Percentiles rank a stretch among this genome's conserved stretches.
Evolutionary conservation across 2,888 invertebrate species (phyloP).

Genomic region (Hirtodrosophila cameraria): DNA sequence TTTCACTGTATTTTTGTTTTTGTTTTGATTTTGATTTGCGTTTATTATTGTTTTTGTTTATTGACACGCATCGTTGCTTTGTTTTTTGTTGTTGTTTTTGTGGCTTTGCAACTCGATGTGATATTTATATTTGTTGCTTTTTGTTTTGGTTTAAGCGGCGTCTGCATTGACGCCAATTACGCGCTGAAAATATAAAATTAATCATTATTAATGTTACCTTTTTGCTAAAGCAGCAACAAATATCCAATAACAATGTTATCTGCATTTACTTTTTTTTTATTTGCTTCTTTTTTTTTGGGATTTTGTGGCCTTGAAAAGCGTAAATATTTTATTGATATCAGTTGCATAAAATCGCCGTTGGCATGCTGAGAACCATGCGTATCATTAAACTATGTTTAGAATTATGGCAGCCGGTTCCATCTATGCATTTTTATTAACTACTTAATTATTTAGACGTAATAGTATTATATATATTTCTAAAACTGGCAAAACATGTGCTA

Average conservation of each 20-base stretch:
- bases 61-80: constrained; percentile 34
- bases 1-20: constrained; percentile 4
- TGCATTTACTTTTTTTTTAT: constrained; percentile 2
- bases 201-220: constrained; percentile 47
- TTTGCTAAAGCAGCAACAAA: constrained; percentile 5
- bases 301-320: constrained; percentile 38
- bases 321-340: constrained; percentile 17
- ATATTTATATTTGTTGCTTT: constrained; percentile 13
- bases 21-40: constrained; percentile 6
- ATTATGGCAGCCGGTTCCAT: constrained; percentile 30
- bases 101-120: constrained; percentile 17
- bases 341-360: constrained; percentile 52
- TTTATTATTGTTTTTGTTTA: constrained; percentile 42
- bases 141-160: constrained; percentile 44
- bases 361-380: constrained; percentile 34
- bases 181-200: constrained; percentile 74
- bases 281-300: constrained; percentile 4
- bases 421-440: constrained; percentile 56
- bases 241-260: constrained; percentile 34
- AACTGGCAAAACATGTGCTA: neutral
- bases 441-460: constrained; percentile 23
- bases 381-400: constrained; percentile 28
- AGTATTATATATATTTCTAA: neutral
- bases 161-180: constrained; percentile 49
- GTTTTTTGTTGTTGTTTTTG: constrained; percentile 33